Percentiles rank a stretch among this genome's conserved stretches.
phyloP scores from a whole-genome alignment of 1,140 invertebrate species.

The Drosophila takahashii region DNA sequence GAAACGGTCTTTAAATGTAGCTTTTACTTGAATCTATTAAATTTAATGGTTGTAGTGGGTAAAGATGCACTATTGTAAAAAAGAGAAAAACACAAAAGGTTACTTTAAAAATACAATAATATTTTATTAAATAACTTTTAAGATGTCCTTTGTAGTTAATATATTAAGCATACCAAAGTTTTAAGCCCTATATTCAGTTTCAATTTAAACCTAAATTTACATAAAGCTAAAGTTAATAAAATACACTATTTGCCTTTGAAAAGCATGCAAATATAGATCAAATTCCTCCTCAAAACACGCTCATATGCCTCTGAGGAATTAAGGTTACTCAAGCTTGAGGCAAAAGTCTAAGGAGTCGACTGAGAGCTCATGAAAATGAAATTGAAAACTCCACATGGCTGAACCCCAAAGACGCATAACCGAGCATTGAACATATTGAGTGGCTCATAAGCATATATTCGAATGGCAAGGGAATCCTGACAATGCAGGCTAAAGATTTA shows the following conservation, averaged over 20 bases:
- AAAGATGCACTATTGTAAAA: not conserved
- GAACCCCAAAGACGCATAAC: constrained; percentile 25
- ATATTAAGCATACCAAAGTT: too few species aligned
- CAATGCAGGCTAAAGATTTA: constrained; percentile 29
- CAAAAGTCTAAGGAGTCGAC: not conserved
- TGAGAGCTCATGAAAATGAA: constrained; percentile 14
- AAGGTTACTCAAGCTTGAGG: constrained; percentile 1
- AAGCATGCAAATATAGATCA: not conserved
- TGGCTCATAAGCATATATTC: constrained; percentile 39
- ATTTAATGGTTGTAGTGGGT: not conserved
- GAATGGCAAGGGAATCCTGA: constrained; percentile 32
- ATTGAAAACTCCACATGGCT: constrained; percentile 34
- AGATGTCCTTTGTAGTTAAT: too few species aligned
- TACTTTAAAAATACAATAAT: too few species aligned
- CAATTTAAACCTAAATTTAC: too few species aligned
- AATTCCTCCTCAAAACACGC: not conserved
- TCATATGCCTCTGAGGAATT: not conserved
- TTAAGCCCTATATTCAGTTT: too few species aligned
- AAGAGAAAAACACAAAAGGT: too few species aligned
- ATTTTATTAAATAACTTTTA: too few species aligned
- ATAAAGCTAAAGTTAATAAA: not conserved
- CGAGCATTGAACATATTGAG: constrained; percentile 45
- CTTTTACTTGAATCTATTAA: not conserved
- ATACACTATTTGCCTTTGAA: too few species aligned
- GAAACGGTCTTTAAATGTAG: constrained; percentile 27